Evolutionary conservation across 1,140 invertebrate genomes (phyloP).

Genomic region (Himalopsyche phryganea): DNA sequence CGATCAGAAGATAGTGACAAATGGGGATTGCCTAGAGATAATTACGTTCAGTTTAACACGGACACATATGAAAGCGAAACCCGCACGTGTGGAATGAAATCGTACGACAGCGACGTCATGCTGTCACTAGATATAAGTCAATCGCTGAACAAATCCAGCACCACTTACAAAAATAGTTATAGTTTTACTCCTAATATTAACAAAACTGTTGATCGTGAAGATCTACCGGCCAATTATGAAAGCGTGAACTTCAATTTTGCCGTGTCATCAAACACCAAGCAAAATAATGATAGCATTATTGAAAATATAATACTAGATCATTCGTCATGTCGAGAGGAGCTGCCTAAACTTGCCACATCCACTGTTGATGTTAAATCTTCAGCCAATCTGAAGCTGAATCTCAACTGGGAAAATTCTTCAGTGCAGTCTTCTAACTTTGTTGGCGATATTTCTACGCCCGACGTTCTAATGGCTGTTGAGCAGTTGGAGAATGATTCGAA

Average conservation of each 20-base stretch:
- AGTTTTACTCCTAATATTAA: too few species aligned
- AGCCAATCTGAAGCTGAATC: neutral
- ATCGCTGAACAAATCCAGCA: neutral
- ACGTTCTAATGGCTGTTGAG: slow-evolving; percentile 22
- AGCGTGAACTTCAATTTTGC: slow-evolving; percentile 3
- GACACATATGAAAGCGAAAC: neutral
- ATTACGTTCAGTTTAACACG: neutral
- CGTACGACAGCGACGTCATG: neutral
- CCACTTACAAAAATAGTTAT: too few species aligned
- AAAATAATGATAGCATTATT: slow-evolving; percentile 18
- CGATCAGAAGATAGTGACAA: neutral
- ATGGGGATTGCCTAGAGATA: neutral
- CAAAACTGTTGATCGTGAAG: too few species aligned
- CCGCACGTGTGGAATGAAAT: neutral
- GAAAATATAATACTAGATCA: slow-evolving; percentile 9
- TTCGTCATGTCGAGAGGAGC: neutral
- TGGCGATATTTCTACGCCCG: slow-evolving; percentile 23
- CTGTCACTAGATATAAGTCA: neutral
- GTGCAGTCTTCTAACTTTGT: neutral
- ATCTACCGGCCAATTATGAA: slow-evolving; percentile 1
- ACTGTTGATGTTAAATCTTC: neutral
- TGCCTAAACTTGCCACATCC: neutral
- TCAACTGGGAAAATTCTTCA: neutral
- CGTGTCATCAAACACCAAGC: slow-evolving; percentile 9
- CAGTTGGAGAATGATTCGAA: slow-evolving; percentile 17